Evolutionary conservation across 2,797 vertebrate genomes (phyloP).

Genomic region (Pseudomugil gertrudae): DNA sequence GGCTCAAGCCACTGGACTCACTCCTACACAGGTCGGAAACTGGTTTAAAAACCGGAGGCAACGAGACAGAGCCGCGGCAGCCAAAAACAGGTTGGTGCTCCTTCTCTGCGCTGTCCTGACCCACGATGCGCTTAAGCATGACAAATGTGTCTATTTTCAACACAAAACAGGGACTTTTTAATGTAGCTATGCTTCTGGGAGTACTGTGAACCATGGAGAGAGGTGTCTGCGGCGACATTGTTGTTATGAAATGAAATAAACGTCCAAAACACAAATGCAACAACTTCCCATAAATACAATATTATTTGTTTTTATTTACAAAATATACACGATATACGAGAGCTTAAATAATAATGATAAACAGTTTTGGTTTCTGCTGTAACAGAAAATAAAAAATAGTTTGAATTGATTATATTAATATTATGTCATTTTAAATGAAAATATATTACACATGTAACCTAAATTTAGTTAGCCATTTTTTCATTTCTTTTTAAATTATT

Average conservation of each 20-base stretch:
- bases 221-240: conserved; percentile 70
- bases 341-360: not conserved
- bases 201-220: conserved; percentile 34
- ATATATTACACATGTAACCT: not conserved
- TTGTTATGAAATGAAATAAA: conserved; percentile 60
- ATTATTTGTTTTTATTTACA: not conserved
- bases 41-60: conserved; percentile 99
- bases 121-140: not conserved
- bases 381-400: not conserved
- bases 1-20: conserved; percentile 99
- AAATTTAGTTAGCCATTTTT: not conserved
- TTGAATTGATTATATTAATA: not conserved
- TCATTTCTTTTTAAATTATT: not conserved
- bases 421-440: not conserved
- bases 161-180: not conserved
- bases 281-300: not conserved
- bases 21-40: conserved; percentile 99
- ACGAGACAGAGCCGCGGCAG: conserved; percentile 97
- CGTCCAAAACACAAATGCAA: conserved; percentile 5
- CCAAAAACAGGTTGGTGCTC: conserved; percentile 95
- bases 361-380: too few species aligned
- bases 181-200: conserved; percentile 10
- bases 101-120: conserved; percentile 3
- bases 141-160: not conserved
- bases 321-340: not conserved